phyloP scores from a whole-genome alignment of 2,888 invertebrate genomes.

The Drosophila melanosoma region DNA sequence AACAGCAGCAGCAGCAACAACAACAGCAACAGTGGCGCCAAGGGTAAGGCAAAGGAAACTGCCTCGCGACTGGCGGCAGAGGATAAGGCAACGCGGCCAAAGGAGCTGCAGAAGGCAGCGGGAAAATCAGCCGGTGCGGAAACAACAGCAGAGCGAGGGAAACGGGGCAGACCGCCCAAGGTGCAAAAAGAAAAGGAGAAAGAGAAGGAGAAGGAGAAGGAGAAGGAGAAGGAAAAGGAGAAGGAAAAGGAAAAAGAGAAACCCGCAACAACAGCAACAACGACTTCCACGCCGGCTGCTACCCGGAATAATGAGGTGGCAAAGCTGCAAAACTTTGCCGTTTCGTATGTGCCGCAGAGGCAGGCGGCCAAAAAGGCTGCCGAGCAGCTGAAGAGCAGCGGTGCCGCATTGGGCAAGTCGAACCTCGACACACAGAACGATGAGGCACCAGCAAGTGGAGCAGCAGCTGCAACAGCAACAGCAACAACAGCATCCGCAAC shows the following conservation, averaged over 20 bases:
- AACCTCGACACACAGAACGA: conserved; percentile 56
- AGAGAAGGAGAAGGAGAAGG: conserved; percentile 34
- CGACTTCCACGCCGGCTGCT: conserved; percentile 5
- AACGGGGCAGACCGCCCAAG: conserved; percentile 84
- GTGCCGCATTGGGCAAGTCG: conserved; percentile 86
- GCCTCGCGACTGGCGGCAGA: conserved; percentile 27
- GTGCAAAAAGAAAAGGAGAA: conserved; percentile 67
- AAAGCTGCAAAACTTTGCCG: conserved; percentile 86
- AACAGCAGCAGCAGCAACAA: conserved; percentile 82
- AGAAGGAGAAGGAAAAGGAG: conserved; percentile 20
- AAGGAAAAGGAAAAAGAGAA: conserved; percentile 37
- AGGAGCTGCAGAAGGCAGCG: conserved; percentile 43
- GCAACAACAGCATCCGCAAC: conserved; percentile 18
- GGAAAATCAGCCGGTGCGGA: conserved; percentile 44
- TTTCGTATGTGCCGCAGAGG: conserved; percentile 94
- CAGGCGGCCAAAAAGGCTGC: conserved; percentile 97
- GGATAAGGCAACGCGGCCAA: conserved; percentile 30
- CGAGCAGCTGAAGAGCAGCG: conserved; percentile 94
- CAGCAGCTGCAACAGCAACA: conserved; percentile 14
- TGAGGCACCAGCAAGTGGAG: conserved; percentile 6
- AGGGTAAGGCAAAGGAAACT: conserved; percentile 40
- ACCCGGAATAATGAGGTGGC: conserved; percentile 81
- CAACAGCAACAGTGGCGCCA: conserved; percentile 75
- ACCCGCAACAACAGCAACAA: conserved; percentile 4
- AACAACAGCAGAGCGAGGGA: conserved; percentile 79